Conservation (phyloP, 2,113 vertebrate genomes). For the Platanista minor region DNA sequence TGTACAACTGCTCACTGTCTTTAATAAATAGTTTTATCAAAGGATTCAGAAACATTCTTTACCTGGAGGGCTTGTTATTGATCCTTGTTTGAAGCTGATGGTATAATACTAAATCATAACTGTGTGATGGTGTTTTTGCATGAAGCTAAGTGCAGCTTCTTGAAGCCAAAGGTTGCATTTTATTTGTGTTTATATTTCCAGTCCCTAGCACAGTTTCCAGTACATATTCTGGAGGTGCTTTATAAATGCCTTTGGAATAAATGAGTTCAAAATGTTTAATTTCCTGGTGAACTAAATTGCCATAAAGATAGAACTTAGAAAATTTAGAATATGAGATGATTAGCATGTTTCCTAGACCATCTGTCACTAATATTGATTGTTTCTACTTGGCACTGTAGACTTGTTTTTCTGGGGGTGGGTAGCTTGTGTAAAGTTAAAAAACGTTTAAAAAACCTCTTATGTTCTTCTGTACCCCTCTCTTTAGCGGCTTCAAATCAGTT, state of each 20-base stretch:
- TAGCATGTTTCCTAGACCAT: slow-evolving; percentile 38
- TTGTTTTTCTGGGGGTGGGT: neutral
- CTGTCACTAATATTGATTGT: slow-evolving; percentile 43
- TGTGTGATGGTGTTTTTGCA: neutral
- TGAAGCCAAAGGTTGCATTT: neutral
- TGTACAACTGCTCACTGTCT: neutral
- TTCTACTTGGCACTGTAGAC: slow-evolving; percentile 25
- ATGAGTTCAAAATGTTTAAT: slow-evolving; percentile 22
- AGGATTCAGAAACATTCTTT: neutral
- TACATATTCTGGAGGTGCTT: neutral
- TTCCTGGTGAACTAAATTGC: slow-evolving; percentile 24
- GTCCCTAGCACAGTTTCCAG: neutral
- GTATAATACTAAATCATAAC: neutral
- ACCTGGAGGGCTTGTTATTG: neutral
- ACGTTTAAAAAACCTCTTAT: neutral
- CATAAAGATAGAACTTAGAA: slow-evolving; percentile 15
- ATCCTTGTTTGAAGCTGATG: neutral
- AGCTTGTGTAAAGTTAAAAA: slow-evolving; percentile 25
- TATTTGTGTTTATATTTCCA: neutral
- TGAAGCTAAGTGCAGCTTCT: neutral
- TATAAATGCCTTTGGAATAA: slow-evolving; percentile 32
- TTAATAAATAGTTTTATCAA: neutral
- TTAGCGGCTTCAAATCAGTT: neutral
- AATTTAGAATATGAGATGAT: slow-evolving; percentile 30
- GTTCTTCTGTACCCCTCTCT: neutral